These are phyloP conservation scores for Uropetala carovei DNA, from an alignment of 2,888 invertebrate species.

Conservation along the genomic window DNA sequence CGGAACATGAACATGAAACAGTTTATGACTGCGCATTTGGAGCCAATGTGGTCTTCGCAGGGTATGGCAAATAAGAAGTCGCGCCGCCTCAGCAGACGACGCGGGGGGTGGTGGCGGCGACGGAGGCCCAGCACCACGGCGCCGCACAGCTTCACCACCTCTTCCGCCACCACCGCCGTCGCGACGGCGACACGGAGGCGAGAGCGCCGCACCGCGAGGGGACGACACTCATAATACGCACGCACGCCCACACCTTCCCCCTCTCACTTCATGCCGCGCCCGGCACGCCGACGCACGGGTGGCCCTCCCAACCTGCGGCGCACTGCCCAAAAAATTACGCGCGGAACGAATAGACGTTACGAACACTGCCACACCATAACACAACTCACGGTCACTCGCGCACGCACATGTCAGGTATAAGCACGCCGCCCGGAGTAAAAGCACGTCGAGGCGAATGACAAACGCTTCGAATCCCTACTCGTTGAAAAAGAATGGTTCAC, in stretches of 20 bases:
- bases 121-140: slow-evolving; percentile 59
- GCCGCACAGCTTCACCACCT: slow-evolving; percentile 41
- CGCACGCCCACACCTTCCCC: slow-evolving; percentile 35
- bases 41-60: slow-evolving; percentile 70
- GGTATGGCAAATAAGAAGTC: slow-evolving; percentile 58
- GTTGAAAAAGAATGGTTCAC: not conserved
- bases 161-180: slow-evolving; percentile 57
- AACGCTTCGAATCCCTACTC: not conserved
- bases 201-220: slow-evolving; percentile 26
- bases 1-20: slow-evolving; percentile 84
- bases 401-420: slow-evolving; percentile 37
- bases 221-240: slow-evolving; percentile 58
- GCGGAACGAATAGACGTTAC: not conserved
- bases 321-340: not conserved
- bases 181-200: slow-evolving; percentile 31
- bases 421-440: slow-evolving; percentile 5
- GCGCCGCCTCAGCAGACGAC: slow-evolving; percentile 59
- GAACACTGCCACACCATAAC: slow-evolving; percentile 36
- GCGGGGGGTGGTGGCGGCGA: slow-evolving; percentile 42
- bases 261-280: slow-evolving; percentile 2
- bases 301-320: not conserved
- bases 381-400: slow-evolving; percentile 50
- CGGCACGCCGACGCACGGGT: slow-evolving; percentile 34
- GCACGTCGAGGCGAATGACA: not conserved
- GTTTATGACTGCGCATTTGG: slow-evolving; percentile 78